Base-by-base conservation (phyloP, 2,797 vertebrate genomes). In the Remorina albescens region DNA sequence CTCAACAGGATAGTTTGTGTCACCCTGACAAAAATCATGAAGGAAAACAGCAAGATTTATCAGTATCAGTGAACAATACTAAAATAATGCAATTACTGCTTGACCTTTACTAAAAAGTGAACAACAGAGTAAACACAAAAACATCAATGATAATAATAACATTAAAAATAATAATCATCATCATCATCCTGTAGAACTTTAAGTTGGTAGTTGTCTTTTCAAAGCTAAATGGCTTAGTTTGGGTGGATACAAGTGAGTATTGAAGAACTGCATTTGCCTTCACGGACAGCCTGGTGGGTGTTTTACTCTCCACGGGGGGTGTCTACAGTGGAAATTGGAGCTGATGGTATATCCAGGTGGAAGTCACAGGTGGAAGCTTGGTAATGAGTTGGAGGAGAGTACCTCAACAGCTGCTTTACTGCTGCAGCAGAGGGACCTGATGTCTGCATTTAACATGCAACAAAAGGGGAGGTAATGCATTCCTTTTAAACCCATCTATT, bases 311-410 rank as follows among this genome's bases (percentile, higher is more conserved):
- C 88, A 88, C 80, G 89, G 90, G 87, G 80, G 65, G 56, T 73
- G 81, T 70, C 81, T 83, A 67, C 76, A 74, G 81, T 86, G 74
- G 78, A 88, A 88, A 78, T 41, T 81, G 82, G 80, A 89, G 85
- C 85, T 86, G 82, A 83, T 76, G 83, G 84, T 61, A 76, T 80
- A 83, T 89, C 84, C 90, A 92, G 91, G 88, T 92, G 90, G 86
- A 90, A 91, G 86, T 86, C 83, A 89, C 90, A 90, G 86, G 89
- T 90, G 89, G 88, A 92, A 81, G 72, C 88, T 89, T 86, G 81
- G 69, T 92, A 94, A 93, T 92, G 91, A 93, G 89, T 85, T 88
- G 88, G 81, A 85, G 75, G 78, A 85, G 53, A 86, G 67, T 81
- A 65, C 56, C 77, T 86, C 76, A 88, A 73, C 92, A 91, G 88